phyloP scores from a whole-genome alignment of 2,888 invertebrate species.

The Salpingus planirostris region DNA sequence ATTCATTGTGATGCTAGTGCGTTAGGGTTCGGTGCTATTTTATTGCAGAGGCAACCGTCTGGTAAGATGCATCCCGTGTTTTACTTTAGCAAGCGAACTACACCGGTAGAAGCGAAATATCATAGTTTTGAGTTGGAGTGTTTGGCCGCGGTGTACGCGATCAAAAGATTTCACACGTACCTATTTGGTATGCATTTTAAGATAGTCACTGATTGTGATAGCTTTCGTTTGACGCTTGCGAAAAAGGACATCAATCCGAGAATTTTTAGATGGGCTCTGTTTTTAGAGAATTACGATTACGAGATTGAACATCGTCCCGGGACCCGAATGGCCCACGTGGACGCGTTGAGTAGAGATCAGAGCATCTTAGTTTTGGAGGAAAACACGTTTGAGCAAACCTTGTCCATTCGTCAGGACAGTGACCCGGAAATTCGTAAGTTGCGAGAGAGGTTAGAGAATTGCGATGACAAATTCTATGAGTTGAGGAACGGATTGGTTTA shows the following conservation, averaged over 20 bases:
- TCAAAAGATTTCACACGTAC: constrained; percentile 9
- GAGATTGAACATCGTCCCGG: background rate
- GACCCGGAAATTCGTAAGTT: background rate
- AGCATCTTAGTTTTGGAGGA: no score
- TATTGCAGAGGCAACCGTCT: constrained; percentile 27
- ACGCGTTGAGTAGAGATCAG: constrained; percentile 1
- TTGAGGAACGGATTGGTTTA: constrained; percentile 1
- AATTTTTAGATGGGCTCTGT: background rate
- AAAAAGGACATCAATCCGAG: background rate
- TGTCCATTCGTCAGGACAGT: background rate
- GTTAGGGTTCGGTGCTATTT: constrained; percentile 26
- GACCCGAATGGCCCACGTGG: background rate
- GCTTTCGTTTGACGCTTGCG: background rate
- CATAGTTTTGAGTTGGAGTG: no score
- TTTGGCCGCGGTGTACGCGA: constrained; percentile 18
- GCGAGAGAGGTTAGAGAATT: background rate
- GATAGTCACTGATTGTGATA: background rate
- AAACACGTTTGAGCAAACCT: no score
- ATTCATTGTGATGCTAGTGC: constrained; percentile 32
- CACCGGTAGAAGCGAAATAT: no score
- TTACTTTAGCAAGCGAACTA: no score
- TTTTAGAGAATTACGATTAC: background rate
- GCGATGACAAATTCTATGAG: background rate
- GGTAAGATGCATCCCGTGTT: no score
- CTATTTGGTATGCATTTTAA: background rate